Base-by-base conservation (phyloP, 2,888 invertebrate species). In the Actias luna region DNA sequence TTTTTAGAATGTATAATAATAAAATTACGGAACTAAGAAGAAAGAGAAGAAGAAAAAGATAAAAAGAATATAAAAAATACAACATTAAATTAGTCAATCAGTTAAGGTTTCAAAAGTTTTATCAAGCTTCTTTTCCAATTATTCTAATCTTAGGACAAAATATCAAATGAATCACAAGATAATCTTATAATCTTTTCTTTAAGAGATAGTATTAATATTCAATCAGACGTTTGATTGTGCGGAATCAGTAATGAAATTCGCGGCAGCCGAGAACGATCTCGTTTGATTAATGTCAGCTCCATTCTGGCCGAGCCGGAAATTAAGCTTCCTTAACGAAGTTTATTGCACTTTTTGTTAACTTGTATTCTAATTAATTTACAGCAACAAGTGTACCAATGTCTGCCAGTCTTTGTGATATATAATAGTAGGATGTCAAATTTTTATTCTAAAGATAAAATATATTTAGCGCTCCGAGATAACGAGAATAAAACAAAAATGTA, bases 271-370 rank as follows among this genome's bases (percentile, higher is more conserved):
- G 79, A 80, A 78, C 76, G 79, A 83, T 84, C 83, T 84, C 75
- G 72, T 75, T 84, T 88, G 86, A 88, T 87, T 85, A 87, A 88
- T 88, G 84, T 81, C 79, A 83, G 83, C 70, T 78, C 80, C 78
- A 77, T 80, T 81, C 76, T 79, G 79, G 78, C 77, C 77, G 76
- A 75, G 76, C 73, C 82, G 84, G 84, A 86, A 87, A 89, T 89
- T 85, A 86, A 85, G 85, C 85, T 85, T 82, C 85, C 83, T 83
- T 83, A 85, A 83, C 82, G 80, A 85, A 87, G 80, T 85, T 86
- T 86, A 88, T 87, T 86, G 85, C 87, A 88, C 77, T 88, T 88
- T 89, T 88, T 89, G 85, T 84, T 84, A 86, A 84, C 84, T 87
- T 87, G 85, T 85, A 84, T 83, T 78, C 82, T 87, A 87, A 87